A percentile compares a stretch with the other conserved stretches of the same genome.
Conservation (phyloP, 2,797 vertebrate species). For the Paguma larvata region DNA sequence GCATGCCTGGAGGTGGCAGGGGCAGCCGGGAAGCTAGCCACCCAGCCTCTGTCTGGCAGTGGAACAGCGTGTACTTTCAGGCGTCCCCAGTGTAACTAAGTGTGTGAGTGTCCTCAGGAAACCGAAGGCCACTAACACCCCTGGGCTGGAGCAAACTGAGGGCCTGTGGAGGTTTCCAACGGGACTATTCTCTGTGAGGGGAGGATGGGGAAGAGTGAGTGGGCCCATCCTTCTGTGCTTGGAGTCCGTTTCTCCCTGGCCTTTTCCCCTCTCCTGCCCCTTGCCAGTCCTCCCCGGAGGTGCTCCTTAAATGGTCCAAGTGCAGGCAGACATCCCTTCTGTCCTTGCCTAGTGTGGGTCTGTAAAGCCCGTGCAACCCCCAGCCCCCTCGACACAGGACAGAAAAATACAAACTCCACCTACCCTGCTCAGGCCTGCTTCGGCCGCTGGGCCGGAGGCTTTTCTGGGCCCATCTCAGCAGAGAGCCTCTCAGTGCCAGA, state of each 20-base stretch:
- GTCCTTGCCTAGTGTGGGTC: neutral
- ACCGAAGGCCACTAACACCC: neutral
- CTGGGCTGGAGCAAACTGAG: neutral
- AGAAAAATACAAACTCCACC: neutral
- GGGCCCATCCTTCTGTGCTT: neutral
- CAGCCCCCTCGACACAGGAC: rapidly evolving
- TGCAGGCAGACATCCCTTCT: neutral
- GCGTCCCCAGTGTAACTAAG: neutral
- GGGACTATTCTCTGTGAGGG: neutral
- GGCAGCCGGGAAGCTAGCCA: neutral
- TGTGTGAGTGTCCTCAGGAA: constrained; percentile 19
- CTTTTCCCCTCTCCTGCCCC: neutral
- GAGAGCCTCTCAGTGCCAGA: neutral
- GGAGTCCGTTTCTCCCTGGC: neutral
- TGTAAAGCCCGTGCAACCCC: neutral
- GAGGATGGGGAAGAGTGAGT: neutral
- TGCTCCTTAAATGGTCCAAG: neutral
- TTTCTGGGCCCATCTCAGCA: neutral
- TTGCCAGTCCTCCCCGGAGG: neutral
- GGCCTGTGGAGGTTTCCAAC: neutral
- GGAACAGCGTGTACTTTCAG: neutral
- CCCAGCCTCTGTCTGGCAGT: neutral
- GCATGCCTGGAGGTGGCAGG: neutral
- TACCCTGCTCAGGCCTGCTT: neutral
- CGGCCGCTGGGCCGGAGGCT: neutral